These are phyloP conservation scores for Poeciliopsis turneri DNA, from an alignment of 2,797 vertebrate species.

Conservation along the genomic window DNA sequence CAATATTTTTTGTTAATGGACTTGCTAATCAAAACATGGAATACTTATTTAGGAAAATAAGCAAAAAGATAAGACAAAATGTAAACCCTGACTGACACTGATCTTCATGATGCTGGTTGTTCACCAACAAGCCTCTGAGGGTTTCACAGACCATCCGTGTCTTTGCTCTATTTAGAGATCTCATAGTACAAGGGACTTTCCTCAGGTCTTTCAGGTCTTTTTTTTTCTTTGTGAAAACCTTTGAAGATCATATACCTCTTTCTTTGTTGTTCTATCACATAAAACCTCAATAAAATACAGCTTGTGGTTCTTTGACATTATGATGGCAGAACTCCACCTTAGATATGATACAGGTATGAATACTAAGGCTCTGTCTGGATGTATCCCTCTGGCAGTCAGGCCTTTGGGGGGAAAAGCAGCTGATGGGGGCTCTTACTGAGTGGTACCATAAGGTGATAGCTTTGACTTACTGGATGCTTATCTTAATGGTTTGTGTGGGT, in stretches of 20 bases:
- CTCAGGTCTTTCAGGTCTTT: not conserved
- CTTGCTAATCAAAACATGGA: not conserved
- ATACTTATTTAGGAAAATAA: not conserved
- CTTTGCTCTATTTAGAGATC: not conserved
- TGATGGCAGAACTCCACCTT: constrained; percentile 4
- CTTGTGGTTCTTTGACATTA: not conserved
- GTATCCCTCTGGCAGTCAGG: not conserved
- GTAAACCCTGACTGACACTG: not conserved
- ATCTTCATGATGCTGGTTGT: not conserved
- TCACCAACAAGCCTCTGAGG: not conserved
- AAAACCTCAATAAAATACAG: not conserved
- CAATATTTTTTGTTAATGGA: not conserved
- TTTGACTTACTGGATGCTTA: constrained; percentile 12
- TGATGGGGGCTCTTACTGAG: not conserved
- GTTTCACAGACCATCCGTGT: not conserved
- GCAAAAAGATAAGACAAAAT: not conserved
- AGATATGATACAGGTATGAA: constrained; percentile 5
- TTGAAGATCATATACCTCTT: not conserved
- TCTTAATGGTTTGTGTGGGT: constrained; percentile 18
- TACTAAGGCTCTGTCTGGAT: not conserved
- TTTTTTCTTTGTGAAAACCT: not conserved
- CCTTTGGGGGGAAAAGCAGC: constrained; percentile 3
- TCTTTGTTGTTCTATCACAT: not conserved
- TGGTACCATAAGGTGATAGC: constrained; percentile 11
- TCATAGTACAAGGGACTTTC: not conserved